Conservation (phyloP, 2,888 invertebrate genomes). For the Cacoxenus indagator region DNA sequence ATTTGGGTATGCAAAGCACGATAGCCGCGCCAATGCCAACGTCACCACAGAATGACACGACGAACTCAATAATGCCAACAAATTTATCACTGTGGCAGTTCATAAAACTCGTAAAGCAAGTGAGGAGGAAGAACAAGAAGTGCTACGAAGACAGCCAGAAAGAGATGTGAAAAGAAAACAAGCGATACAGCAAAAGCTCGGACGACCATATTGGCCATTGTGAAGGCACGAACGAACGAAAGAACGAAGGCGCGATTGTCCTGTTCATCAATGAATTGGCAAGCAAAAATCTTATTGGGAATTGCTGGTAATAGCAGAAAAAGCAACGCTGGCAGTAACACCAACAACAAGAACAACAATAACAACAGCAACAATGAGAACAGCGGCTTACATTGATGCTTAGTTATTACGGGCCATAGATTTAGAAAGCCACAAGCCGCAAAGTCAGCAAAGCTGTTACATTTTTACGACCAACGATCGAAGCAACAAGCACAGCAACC, state of each 20-base stretch:
- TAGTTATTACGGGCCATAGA: background rate
- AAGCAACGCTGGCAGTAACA: too few relatives aligned
- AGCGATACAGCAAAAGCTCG: background rate
- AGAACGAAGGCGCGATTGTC: background rate
- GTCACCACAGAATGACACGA: background rate
- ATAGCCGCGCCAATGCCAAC: background rate
- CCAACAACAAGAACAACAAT: too few relatives aligned
- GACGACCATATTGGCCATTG: too few relatives aligned
- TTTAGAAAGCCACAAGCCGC: background rate
- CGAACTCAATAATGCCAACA: conserved; percentile 6
- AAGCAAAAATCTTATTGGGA: conserved; percentile 20
- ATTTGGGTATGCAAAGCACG: background rate
- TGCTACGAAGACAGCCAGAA: background rate
- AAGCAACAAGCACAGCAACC: conserved; percentile 1
- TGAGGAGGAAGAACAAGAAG: background rate
- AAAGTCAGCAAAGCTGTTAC: background rate
- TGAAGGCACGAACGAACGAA: background rate
- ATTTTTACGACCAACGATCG: background rate
- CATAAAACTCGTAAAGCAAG: background rate
- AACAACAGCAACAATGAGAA: too few relatives aligned
- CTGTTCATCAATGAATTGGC: conserved; percentile 29
- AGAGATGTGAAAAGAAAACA: background rate
- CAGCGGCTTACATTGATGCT: background rate
- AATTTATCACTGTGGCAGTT: background rate
- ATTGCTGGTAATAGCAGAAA: conserved; percentile 20